phyloP scores from a whole-genome alignment of 2,113 vertebrate species.

The Phrynosoma platyrhinos region DNA sequence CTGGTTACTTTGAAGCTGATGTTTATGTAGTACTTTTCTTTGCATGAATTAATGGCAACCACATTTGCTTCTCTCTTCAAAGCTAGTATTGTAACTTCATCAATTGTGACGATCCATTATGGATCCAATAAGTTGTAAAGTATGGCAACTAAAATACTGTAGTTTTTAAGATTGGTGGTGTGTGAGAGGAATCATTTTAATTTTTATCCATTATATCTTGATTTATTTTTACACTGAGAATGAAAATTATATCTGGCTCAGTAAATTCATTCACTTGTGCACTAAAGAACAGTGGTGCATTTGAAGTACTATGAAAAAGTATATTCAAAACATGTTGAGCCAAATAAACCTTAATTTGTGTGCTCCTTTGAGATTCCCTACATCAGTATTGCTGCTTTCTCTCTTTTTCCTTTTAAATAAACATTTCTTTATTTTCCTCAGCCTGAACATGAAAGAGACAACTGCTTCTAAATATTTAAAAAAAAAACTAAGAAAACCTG shows the following conservation, averaged over 20 bases:
- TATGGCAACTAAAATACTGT: background rate
- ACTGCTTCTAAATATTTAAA: background rate
- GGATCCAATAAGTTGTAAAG: background rate
- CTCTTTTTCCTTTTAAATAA: background rate
- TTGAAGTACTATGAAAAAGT: background rate
- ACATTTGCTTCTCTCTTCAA: background rate
- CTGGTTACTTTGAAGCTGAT: no score
- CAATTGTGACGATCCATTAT: slow-evolving; percentile 23
- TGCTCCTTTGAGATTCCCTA: background rate
- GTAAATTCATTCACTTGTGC: background rate
- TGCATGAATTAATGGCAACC: background rate
- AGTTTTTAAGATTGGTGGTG: background rate
- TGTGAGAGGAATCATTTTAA: background rate
- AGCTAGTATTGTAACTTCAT: background rate
- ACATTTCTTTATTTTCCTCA: background rate
- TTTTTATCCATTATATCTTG: background rate
- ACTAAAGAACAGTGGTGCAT: background rate
- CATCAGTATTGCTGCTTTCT: background rate
- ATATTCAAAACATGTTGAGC: background rate
- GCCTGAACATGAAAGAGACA: background rate
- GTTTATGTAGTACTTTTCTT: background rate
- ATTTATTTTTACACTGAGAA: slow-evolving; percentile 19
- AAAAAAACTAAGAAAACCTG: background rate
- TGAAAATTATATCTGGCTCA: background rate
- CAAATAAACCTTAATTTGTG: background rate